Evolutionary conservation across 2,888 invertebrate genomes (phyloP).

Genomic region (Macropis europaea): DNA sequence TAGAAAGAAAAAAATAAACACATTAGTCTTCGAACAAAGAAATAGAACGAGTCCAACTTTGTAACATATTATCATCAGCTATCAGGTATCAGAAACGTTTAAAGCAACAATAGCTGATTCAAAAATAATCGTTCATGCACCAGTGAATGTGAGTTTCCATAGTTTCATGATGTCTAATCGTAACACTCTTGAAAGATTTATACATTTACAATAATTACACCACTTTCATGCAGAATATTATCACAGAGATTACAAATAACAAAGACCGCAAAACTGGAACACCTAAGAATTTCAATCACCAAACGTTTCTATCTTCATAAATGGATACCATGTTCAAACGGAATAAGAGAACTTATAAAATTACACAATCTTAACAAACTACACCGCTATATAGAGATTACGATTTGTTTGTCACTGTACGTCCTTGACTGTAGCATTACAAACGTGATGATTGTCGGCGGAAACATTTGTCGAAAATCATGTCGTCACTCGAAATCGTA

Average conservation of each 20-base stretch:
- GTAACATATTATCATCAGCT: neutral
- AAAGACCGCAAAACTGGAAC: neutral
- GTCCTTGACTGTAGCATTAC: conserved; percentile 66
- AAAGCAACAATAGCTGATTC: too few species aligned
- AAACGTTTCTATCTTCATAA: neutral
- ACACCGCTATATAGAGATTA: conserved; percentile 29
- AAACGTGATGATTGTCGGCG: conserved; percentile 10
- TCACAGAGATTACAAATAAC: neutral
- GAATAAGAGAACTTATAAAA: neutral
- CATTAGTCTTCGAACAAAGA: neutral
- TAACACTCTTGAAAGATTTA: too few species aligned
- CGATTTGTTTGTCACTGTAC: conserved; percentile 61
- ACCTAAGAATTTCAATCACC: neutral
- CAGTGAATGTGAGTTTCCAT: too few species aligned
- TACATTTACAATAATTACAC: too few species aligned
- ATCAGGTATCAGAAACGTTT: too few species aligned
- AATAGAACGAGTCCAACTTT: neutral
- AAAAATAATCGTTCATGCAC: too few species aligned
- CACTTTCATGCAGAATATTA: too few species aligned
- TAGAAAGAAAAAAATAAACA: conserved; percentile 29
- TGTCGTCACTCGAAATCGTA: neutral
- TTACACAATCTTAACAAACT: neutral
- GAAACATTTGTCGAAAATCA: neutral
- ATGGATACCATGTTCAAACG: neutral
- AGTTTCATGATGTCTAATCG: too few species aligned